phyloP scores from a whole-genome alignment of 1,140 invertebrate species.

The Diabrotica undecimpunctata region DNA sequence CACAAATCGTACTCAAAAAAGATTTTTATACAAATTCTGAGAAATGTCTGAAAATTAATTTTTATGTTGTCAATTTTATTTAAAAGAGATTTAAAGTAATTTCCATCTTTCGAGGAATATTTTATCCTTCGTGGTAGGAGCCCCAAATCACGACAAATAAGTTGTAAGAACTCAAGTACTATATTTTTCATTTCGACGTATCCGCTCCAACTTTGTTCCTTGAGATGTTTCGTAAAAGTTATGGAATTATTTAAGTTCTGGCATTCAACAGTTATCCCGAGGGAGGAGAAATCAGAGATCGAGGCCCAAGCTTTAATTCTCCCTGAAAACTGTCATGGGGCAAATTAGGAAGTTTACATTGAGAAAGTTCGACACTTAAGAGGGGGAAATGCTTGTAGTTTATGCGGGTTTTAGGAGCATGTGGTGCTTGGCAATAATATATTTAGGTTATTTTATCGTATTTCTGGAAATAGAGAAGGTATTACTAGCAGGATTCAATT shows the following conservation, averaged over 20 bases:
- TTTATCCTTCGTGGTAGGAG: no score
- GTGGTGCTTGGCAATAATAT: not conserved
- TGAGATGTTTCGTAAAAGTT: not conserved
- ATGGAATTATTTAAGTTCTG: constrained; percentile 13
- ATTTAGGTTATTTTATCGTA: no score
- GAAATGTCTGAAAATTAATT: no score
- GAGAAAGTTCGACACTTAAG: constrained; percentile 16
- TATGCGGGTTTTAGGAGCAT: not conserved
- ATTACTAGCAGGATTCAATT: no score
- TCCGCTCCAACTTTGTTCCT: not conserved
- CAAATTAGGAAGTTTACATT: constrained; percentile 17
- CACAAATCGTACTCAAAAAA: no score
- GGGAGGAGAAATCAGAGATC: constrained; percentile 13
- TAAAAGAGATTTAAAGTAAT: no score
- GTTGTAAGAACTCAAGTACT: no score
- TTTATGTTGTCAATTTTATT: no score
- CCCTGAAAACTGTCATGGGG: constrained; percentile 17
- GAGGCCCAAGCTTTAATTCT: constrained; percentile 10
- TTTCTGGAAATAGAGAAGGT: no score
- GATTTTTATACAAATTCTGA: no score
- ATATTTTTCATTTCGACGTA: not conserved
- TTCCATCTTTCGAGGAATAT: no score
- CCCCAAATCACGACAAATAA: no score
- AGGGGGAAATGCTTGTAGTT: constrained; percentile 9
- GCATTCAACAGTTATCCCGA: constrained; percentile 16